Percentiles rank a stretch among this genome's conserved stretches.
These are phyloP conservation scores for Eilema sororculum DNA, from an alignment of 2,888 invertebrate genomes.

Conservation along the genomic window DNA sequence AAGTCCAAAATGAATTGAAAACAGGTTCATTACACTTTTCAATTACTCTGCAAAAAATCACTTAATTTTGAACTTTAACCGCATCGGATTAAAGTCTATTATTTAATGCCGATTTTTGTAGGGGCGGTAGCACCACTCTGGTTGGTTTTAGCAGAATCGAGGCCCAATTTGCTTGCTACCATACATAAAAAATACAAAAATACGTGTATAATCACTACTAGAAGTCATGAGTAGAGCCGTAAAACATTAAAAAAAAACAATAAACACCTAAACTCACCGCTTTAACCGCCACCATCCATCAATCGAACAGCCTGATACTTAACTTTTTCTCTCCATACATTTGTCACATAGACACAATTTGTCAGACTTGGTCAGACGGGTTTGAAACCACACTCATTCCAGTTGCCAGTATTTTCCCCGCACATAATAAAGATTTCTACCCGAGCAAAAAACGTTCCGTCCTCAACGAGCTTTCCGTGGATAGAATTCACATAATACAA, in stretches of 20 bases:
- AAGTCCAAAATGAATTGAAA: too few species aligned
- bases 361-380: slow-evolving; percentile 49
- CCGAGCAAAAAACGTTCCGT: slow-evolving; percentile 57
- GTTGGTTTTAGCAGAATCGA: too few species aligned
- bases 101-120: too few species aligned
- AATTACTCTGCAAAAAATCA: too few species aligned
- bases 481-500: slow-evolving; percentile 54
- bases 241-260: not conserved
- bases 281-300: slow-evolving; percentile 7
- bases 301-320: slow-evolving; percentile 18
- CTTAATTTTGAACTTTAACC: too few species aligned
- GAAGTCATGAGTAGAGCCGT: not conserved
- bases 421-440: slow-evolving; percentile 66
- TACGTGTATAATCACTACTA: not conserved
- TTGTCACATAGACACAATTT: slow-evolving; percentile 51
- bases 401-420: slow-evolving; percentile 62
- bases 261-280: not conserved
- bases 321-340: slow-evolving; percentile 45
- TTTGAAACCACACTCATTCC: slow-evolving; percentile 48
- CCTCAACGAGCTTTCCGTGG: slow-evolving; percentile 57
- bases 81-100: too few species aligned
- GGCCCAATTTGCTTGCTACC: too few species aligned
- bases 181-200: not conserved
- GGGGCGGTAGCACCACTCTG: too few species aligned
- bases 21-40: too few species aligned